Evolutionary conservation across 2,888 invertebrate genomes (phyloP), one percentile per base, ranked within the genome.

Genomic region (Autographa pulchrina): DNA sequence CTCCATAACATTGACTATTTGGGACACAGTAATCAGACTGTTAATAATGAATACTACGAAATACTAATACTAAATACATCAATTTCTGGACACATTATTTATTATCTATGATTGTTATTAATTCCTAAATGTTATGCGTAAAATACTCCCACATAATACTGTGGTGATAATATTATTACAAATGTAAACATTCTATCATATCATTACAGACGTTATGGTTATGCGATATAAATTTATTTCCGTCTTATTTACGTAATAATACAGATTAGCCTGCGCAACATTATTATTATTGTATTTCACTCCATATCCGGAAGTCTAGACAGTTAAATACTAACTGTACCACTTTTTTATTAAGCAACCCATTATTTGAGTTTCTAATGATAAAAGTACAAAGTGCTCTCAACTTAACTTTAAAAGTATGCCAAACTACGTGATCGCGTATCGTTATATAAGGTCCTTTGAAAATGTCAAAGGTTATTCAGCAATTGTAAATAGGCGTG

Each of bases 181-280:
- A 56, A 13, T 56, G 20, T 56, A 56, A 56, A 56, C 54, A 56
- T 20, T 25, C 20, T 25, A 56, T 52, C n/a, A 59, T 64, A 65
- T 63, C 31, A 59, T 18, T 60, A 35, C 41, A 75, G 58, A 66
- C 58, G n/a, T n/a, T 48, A 11, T 25, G 13, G 25, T 20, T 20
- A 14, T 25, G 20, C 43, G 41, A 68, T 65, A 70, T 70, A 54
- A 60, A 48, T 67, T 66, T 48, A 74, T 72, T 77, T 72, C 77
- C 74, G 43, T 68, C 67, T 70, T 38, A 68, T 74, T 75, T 73
- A 80, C 73, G 65, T 85, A 77, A 77, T 70, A 68, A 66, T 60
- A 69, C 59, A 72, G 72, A 82, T 75, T 62, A 70, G 62, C 64
- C 68, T 32, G 56, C 60, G 41, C 69, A 69, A 69, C 68, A 72